These are phyloP conservation scores for Ceratosolen fusciceps DNA, from an alignment of 1,140 invertebrate species.

Conservation along the genomic window DNA sequence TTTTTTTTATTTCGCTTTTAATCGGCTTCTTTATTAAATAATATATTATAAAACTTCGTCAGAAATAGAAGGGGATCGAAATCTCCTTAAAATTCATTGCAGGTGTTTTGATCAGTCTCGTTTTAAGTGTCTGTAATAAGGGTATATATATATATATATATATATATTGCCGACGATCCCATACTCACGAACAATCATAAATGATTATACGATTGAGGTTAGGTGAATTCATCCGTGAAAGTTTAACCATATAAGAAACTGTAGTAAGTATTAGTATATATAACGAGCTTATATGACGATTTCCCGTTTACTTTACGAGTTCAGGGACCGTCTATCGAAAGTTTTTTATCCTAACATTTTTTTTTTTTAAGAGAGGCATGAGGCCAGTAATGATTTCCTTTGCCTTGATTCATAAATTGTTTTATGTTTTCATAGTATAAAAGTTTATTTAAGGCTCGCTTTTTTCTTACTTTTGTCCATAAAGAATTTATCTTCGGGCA, in stretches of 20 bases:
- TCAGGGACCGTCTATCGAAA: background rate
- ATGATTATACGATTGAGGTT: slow-evolving; percentile 15
- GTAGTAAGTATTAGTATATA: slow-evolving; percentile 33
- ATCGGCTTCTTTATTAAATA: background rate
- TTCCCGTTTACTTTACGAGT: slow-evolving; percentile 11
- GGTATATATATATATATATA: no score
- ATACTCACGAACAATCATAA: background rate
- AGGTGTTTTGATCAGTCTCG: background rate
- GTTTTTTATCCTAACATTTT: slow-evolving; percentile 18
- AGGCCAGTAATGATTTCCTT: background rate
- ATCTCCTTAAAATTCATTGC: background rate
- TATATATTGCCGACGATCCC: no score
- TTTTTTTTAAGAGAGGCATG: slow-evolving; percentile 15
- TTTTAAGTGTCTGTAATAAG: background rate
- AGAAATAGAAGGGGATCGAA: no score
- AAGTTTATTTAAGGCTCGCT: background rate
- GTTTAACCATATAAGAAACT: slow-evolving; percentile 21
- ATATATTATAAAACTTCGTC: background rate
- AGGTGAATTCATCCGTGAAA: background rate
- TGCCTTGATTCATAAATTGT: slow-evolving; percentile 42
- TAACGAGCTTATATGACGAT: slow-evolving; percentile 27
- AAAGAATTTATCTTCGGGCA: slow-evolving; percentile 24
- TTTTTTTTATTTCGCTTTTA: background rate
- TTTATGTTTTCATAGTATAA: slow-evolving; percentile 15
- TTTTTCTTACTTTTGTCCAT: background rate